Evolutionary conservation across 2,797 vertebrate genomes (phyloP).

Genomic region (Tympanoctomys barrerae): DNA sequence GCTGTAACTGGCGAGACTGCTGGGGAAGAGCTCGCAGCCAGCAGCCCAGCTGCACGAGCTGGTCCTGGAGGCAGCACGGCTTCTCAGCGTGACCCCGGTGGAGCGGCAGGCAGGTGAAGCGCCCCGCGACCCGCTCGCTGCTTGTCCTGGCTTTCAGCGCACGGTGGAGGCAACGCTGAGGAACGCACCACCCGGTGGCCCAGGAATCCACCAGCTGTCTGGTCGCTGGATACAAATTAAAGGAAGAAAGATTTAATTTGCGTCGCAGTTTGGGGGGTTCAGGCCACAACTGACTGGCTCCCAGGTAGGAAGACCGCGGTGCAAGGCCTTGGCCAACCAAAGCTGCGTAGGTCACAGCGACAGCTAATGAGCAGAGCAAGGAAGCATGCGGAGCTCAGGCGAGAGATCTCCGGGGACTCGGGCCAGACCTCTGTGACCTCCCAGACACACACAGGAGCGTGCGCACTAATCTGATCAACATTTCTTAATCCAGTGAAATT

Average conservation of each 20-base stretch:
- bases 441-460: background rate
- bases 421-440: background rate
- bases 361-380: background rate
- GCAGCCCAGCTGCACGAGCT: background rate
- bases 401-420: background rate
- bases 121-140: background rate
- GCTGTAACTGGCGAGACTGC: background rate
- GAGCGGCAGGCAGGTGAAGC: background rate
- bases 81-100: background rate
- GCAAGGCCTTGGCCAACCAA: background rate
- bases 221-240: background rate
- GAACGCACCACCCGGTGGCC: accelerated
- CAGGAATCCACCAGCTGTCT: background rate
- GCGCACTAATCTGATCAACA: background rate
- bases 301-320: background rate
- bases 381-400: background rate
- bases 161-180: background rate
- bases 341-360: background rate
- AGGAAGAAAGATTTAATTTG: background rate
- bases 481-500: background rate
- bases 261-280: background rate
- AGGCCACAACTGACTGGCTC: background rate
- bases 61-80: background rate
- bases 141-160: background rate
- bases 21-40: background rate